Conservation (phyloP, 2,888 invertebrate genomes). For the Volucella inflata region DNA sequence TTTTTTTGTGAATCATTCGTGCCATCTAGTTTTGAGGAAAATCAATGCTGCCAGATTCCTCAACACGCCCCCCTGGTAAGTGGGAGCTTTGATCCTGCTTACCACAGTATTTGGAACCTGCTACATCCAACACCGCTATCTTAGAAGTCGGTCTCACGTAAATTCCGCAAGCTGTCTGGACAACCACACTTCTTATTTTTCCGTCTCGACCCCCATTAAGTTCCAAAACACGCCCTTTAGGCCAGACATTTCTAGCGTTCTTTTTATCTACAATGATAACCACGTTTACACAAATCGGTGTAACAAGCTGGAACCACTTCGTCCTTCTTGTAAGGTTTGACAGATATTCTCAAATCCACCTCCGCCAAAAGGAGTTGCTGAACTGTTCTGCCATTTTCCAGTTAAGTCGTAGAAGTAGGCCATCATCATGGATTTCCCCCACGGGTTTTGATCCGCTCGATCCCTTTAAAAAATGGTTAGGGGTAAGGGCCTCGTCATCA, state of each 20-base stretch:
- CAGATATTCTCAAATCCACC: slow-evolving; percentile 76
- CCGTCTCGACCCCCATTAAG: too few species aligned
- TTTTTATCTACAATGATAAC: slow-evolving; percentile 57
- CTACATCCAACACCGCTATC: not conserved
- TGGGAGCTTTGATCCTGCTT: not conserved
- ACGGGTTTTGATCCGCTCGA: too few species aligned
- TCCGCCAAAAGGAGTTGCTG: slow-evolving; percentile 72
- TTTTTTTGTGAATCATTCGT: too few species aligned
- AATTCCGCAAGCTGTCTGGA: slow-evolving; percentile 10
- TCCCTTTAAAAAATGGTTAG: too few species aligned
- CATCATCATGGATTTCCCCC: too few species aligned
- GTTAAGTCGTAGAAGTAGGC: slow-evolving; percentile 16
- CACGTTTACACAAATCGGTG: slow-evolving; percentile 48
- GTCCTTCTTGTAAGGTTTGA: slow-evolving; percentile 63
- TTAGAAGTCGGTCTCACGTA: not conserved
- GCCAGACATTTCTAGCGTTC: slow-evolving; percentile 27
- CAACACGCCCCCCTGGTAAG: not conserved
- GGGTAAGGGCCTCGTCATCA: too few species aligned
- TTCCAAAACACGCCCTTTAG: too few species aligned
- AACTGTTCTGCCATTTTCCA: slow-evolving; percentile 10
- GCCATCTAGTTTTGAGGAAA: too few species aligned
- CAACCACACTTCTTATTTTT: slow-evolving; percentile 20
- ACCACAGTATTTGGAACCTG: not conserved
- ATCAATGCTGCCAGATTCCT: too few species aligned
- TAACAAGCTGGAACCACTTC: slow-evolving; percentile 55